Evolutionary conservation across 2,797 vertebrate genomes (phyloP).

Genomic region (Hapalemur alaotrensis): DNA sequence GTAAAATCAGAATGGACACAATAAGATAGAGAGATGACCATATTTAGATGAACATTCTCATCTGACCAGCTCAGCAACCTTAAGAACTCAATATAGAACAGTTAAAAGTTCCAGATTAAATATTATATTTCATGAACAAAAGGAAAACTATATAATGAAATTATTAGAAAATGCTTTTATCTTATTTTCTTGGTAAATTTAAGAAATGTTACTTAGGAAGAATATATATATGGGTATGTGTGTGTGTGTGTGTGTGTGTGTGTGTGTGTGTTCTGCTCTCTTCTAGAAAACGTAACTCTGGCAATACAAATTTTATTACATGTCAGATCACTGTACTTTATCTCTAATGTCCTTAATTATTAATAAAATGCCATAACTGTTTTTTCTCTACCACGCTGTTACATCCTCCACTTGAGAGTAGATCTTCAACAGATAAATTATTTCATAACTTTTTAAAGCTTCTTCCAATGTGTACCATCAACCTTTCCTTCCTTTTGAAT

Average conservation of each 20-base stretch:
- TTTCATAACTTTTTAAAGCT: background rate
- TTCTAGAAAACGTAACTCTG: background rate
- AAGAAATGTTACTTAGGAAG: background rate
- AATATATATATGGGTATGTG: background rate
- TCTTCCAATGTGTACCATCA: background rate
- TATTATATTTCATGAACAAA: background rate
- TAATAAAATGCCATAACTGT: background rate
- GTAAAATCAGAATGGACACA: background rate
- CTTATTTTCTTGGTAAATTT: background rate
- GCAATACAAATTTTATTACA: background rate
- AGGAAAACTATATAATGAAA: background rate
- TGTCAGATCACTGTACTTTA: background rate
- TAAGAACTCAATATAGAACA: background rate
- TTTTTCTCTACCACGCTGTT: background rate
- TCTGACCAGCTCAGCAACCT: background rate
- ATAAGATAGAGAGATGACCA: background rate
- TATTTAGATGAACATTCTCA: background rate
- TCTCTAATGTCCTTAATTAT: background rate
- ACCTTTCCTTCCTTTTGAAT: background rate
- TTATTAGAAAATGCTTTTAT: background rate
- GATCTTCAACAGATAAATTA: background rate
- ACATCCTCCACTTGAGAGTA: background rate
- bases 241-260: too few relatives aligned
- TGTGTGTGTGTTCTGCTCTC: background rate
- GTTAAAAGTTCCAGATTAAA: background rate